A percentile compares a stretch with the other conserved stretches of the same genome.
These are phyloP conservation scores for Chrysotoxum bicinctum DNA, from an alignment of 2,888 invertebrate genomes.

Conservation along the genomic window DNA sequence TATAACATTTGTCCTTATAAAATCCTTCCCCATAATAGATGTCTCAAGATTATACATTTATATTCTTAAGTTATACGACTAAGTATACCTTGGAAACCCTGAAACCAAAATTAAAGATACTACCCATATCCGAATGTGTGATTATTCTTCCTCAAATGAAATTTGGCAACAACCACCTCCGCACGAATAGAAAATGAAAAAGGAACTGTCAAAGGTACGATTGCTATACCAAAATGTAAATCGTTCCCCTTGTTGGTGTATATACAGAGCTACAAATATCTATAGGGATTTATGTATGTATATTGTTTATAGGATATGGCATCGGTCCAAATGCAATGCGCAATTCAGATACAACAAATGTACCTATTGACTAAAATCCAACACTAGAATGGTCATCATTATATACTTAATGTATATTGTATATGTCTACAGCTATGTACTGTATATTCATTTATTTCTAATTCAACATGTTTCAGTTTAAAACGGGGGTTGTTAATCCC, in stretches of 20 bases:
- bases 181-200: background rate
- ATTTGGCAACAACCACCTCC: conserved; percentile 22
- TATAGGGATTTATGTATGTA: background rate
- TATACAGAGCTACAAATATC: background rate
- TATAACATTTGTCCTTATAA: conserved; percentile 1
- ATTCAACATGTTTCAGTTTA: conserved; percentile 13
- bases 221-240: conserved; percentile 18
- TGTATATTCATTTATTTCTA: background rate
- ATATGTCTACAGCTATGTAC: background rate
- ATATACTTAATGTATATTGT: background rate
- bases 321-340: conserved; percentile 49
- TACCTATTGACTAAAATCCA: background rate
- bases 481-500: background rate
- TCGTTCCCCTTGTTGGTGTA: conserved; percentile 9
- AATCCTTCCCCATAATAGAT: background rate
- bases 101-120: conserved; percentile 9
- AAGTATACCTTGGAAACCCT: background rate
- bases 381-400: background rate
- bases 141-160: conserved; percentile 13
- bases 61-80: background rate
- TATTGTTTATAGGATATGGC: conserved; percentile 25
- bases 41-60: background rate
- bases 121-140: background rate
- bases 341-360: conserved; percentile 24
- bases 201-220: conserved; percentile 18